Base-by-base conservation (phyloP, 2,797 vertebrate species). In the Sciaenops ocellatus region DNA sequence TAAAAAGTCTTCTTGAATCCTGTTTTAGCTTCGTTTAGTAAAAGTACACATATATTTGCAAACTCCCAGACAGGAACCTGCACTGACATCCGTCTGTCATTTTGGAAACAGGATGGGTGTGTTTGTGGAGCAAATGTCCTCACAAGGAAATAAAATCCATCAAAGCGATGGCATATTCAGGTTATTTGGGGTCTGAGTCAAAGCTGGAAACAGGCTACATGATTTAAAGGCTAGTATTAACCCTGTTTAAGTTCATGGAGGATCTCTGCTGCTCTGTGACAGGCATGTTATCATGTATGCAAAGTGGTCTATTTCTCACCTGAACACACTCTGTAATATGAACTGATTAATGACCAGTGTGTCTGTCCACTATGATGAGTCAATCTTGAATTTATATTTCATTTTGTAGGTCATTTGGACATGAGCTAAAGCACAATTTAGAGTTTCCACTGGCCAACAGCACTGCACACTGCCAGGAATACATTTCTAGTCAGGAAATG, bases 121-220 rank as follows among this genome's bases (percentile, higher is more conserved):
- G 22, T 48, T 5, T 34, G 24, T 74, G 68, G 47, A 67, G 38
- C 22, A 5, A 18, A 64, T 61, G 42, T 61, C 67, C 69, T 69
- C 61, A 67, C 2, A 71, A 54, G 24, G 38, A 73, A 5, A 34
- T 13, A 60, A 28, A 70, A 60, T 8, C 6, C 17, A 38, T 9
- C 22, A 41, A 57, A 78, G 28, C 1, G 22, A 22, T 79, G 78
- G 70, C 72, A 76, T 48, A 61, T 82, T 85, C 70, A 38, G 60
- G 67, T 83, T 81, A 67, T 80, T 72, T 28, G 18, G 44, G 44
- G 46, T 54, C 26, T 54, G 64, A 71, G 46, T 52, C 51, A 15
- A 65, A 73, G 20, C 44, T 44, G 22, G 12, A 57, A 42, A 51
- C 22, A 48, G 34, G 20, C 24, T 46, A 1, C 13, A 17, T 42